Base-by-base conservation (phyloP, 2,888 invertebrate genomes). In the Drosophila paramelanica region DNA sequence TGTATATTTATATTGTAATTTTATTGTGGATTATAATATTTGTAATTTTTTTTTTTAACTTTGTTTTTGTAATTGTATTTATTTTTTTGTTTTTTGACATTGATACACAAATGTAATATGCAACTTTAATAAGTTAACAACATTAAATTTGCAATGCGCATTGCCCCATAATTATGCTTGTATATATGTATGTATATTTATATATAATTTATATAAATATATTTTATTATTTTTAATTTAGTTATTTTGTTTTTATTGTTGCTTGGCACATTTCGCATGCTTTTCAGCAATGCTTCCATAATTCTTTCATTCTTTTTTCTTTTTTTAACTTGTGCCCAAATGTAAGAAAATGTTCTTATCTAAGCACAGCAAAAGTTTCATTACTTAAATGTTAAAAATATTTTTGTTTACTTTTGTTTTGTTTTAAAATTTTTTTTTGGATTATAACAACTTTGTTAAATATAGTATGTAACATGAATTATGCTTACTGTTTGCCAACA, bases 251-350 rank as follows among this genome's bases (percentile, higher is more conserved):
- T 60, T 64, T 47, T 31, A 41, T 60, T 55, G 36, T 69, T 65
- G 46, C 79, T 76, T 76, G 75, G 77, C 80, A 77, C 80, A 79
- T 60, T 58, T 57, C 8, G 59, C 68, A 64, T 38, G 73, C 73
- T 61, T 20, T 17, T 56, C 27, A 31, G 73, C 70, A 56, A 52
- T 60, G 66, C 58, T 58, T 64, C 31, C 8, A 52, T 43, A 23
- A 23, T 23, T 23, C 23, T 23, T 23, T 23, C 23, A 3, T 23
- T 23, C 23, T 23, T 23, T 23, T 58, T 38, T 43, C 42, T 11
- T 7, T 11, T 41, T 50, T n/a, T 14, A 23, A 31, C 20, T 13
- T 41, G 27, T 43, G 31, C 51, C 31, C 14, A 5, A 10, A 33
- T 42, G 27, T 42, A 66, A 57, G 51, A 46, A 25, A 31, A 8